Conservation (phyloP, 1,140 invertebrate genomes). For the Holotrichia oblita region DNA sequence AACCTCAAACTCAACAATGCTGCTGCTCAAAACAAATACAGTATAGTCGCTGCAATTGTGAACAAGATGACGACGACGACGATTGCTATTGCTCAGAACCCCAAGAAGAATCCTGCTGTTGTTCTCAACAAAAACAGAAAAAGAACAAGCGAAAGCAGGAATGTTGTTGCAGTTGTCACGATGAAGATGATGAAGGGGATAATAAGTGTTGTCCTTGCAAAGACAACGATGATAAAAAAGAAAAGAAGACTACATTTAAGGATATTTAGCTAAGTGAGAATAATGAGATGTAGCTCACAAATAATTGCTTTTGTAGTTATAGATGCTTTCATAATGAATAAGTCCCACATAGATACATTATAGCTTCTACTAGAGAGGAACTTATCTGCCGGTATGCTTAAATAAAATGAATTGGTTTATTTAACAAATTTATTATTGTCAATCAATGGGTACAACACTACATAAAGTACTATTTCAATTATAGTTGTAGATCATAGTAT, state of each 20-base stretch:
- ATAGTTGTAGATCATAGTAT: too few relatives aligned
- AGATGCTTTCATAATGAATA: too few relatives aligned
- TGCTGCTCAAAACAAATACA: background rate
- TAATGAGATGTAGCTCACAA: too few relatives aligned
- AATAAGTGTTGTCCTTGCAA: background rate
- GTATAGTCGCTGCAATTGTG: background rate
- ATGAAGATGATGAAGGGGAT: background rate
- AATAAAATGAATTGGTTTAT: too few relatives aligned
- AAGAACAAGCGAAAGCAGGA: background rate
- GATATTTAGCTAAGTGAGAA: background rate
- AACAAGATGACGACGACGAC: background rate
- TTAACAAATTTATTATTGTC: too few relatives aligned
- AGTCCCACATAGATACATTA: too few relatives aligned
- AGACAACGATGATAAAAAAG: background rate
- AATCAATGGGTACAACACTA: too few relatives aligned
- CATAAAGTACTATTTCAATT: too few relatives aligned
- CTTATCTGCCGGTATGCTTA: too few relatives aligned
- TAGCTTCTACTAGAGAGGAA: too few relatives aligned
- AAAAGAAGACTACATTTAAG: background rate
- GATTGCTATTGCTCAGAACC: background rate
- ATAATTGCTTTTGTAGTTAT: too few relatives aligned
- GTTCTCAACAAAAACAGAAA: background rate
- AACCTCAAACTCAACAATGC: background rate
- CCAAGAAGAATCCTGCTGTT: background rate
- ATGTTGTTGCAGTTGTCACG: background rate